Evolutionary conservation across 2,888 invertebrate genomes (phyloP).

Genomic region (Seira musarum): DNA sequence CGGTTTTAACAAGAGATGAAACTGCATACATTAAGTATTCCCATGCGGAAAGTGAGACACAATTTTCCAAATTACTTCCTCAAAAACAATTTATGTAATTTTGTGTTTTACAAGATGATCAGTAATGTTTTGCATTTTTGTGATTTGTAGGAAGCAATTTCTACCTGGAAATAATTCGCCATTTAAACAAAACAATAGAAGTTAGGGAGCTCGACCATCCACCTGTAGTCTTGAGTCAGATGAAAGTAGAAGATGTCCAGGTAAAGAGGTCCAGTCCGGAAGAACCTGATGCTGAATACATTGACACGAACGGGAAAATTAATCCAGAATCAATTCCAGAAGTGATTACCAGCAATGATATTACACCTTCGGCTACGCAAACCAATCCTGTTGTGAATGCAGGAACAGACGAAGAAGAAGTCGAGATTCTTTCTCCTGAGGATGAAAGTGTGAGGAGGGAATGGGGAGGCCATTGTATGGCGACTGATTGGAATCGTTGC

Average conservation of each 20-base stretch:
- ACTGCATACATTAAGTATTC: constrained; percentile 31
- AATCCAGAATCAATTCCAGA: background rate
- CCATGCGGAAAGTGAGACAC: constrained; percentile 26
- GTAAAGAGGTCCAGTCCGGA: background rate
- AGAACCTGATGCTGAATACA: constrained; percentile 32
- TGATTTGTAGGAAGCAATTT: constrained; percentile 31
- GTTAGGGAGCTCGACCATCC: constrained; percentile 36
- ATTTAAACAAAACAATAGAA: constrained; percentile 29
- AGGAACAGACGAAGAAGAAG: constrained; percentile 1
- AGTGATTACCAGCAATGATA: too few species aligned
- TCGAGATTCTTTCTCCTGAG: constrained; percentile 26
- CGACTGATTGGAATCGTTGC: constrained; percentile 43
- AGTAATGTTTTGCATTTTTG: too few species aligned
- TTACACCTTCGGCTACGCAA: background rate
- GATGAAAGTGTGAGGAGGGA: constrained; percentile 41
- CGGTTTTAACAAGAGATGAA: constrained; percentile 33
- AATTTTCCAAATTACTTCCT: too few species aligned
- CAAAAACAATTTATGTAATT: background rate
- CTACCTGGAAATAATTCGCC: constrained; percentile 42
- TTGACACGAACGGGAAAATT: constrained; percentile 9
- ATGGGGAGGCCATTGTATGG: constrained; percentile 45
- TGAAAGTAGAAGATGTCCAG: constrained; percentile 10
- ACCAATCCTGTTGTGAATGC: constrained; percentile 1
- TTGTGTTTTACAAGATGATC: constrained; percentile 14
- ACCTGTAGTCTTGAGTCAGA: constrained; percentile 32